Evolutionary conservation across 1,140 invertebrate genomes (phyloP).

Genomic region (Meloidogyne floridensis): DNA sequence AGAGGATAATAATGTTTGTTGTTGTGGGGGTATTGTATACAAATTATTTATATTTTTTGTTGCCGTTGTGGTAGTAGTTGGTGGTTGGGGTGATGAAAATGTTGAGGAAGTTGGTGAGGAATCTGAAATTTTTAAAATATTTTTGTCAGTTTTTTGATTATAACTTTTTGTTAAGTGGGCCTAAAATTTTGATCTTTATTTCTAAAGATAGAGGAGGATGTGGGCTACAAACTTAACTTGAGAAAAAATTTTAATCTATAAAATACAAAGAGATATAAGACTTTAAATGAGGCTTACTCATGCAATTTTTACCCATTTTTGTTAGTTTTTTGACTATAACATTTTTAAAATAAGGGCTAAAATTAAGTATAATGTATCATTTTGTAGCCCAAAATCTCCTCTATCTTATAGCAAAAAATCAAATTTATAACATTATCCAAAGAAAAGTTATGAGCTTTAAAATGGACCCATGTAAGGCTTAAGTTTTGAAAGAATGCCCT

Average conservation of each 20-base stretch:
- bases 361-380: background rate
- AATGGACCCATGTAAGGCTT: background rate
- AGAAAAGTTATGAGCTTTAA: background rate
- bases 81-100: background rate
- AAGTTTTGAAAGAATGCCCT: background rate
- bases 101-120: background rate
- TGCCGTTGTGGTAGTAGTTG: background rate
- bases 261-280: background rate
- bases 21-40: too few species aligned
- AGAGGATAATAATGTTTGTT: too few species aligned
- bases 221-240: background rate
- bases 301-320: background rate
- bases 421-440: background rate
- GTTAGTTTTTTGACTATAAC: background rate
- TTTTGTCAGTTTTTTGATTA: background rate
- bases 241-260: background rate
- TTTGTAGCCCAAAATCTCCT: background rate
- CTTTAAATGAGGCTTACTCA: too few species aligned
- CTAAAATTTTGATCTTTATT: too few species aligned
- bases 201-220: background rate
- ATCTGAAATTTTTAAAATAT: background rate
- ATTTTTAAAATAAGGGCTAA: background rate
- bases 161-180: background rate
- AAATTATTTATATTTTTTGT: too few species aligned
- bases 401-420: background rate